Percentiles rank a stretch among this genome's conserved stretches.
Evolutionary conservation across 2,888 invertebrate species (phyloP).

Genomic region (Bruchidius siliquastri): DNA sequence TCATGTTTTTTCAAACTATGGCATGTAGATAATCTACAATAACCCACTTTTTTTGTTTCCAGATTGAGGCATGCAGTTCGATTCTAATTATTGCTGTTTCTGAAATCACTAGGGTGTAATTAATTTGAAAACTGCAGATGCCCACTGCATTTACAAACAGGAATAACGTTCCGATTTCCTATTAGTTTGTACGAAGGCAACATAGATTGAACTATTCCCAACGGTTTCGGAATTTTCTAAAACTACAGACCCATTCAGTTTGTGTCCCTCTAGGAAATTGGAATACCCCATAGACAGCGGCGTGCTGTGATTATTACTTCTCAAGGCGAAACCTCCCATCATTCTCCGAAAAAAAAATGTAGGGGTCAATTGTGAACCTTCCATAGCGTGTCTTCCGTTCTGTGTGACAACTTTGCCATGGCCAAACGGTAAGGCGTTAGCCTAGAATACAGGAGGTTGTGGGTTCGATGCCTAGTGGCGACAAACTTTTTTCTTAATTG

Average conservation of each 20-base stretch:
- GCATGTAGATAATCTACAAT: no score
- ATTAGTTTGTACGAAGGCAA: background rate
- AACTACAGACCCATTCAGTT: background rate
- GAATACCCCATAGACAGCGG: background rate
- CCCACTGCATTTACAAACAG: background rate
- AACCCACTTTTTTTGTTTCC: background rate
- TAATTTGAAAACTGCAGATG: background rate
- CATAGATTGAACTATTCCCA: background rate
- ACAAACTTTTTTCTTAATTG: no score
- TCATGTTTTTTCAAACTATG: no score
- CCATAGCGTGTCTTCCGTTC: no score
- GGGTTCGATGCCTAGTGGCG: no score
- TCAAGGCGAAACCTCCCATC: no score
- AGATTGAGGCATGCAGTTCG: background rate
- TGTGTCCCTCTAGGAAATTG: background rate
- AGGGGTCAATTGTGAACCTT: no score
- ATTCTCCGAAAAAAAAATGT: no score
- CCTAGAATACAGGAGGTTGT: no score
- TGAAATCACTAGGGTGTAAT: background rate
- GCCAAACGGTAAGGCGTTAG: no score
- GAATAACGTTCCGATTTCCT: background rate
- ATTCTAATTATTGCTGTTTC: background rate
- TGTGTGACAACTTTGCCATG: no score
- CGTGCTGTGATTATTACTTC: no score
- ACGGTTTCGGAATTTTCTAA: background rate